These are phyloP conservation scores for Megatriorchis doriae DNA, from an alignment of 2,113 vertebrate genomes.

Conservation along the genomic window DNA sequence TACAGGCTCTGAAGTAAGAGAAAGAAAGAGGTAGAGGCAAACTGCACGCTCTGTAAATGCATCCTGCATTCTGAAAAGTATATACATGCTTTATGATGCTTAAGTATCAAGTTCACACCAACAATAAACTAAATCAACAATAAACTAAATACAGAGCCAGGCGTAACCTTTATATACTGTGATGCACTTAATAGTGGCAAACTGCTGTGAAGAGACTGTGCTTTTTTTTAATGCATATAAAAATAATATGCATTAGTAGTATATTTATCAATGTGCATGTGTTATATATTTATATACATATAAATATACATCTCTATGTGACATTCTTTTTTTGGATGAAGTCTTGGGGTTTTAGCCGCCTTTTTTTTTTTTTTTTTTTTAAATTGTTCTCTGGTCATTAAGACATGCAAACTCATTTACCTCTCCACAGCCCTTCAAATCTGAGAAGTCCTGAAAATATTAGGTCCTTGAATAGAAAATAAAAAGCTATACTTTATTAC, in stretches of 20 bases:
- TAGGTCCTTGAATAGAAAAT: not conserved
- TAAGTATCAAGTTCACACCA: not conserved
- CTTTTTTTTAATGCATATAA: not conserved
- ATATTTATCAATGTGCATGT: not conserved
- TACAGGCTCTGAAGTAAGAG: not conserved
- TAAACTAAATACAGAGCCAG: not conserved
- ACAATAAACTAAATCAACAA: not conserved
- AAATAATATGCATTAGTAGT: not conserved
- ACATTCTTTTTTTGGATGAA: not conserved
- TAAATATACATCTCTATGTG: accelerated
- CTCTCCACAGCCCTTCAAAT: not conserved
- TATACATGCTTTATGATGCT: not conserved
- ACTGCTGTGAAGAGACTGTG: not conserved
- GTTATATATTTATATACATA: not conserved
- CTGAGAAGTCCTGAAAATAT: not conserved
- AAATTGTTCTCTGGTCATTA: not conserved
- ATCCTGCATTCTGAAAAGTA: not conserved
- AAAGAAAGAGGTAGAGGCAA: not conserved
- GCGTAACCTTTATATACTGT: not conserved
- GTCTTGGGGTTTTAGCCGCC: accelerated
- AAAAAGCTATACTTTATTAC: not conserved
- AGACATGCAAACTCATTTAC: not conserved
- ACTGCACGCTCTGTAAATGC: not conserved
- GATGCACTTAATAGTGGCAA: not conserved
- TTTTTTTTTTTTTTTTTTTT: not conserved